Evolutionary conservation across 2,113 vertebrate genomes (phyloP).

Genomic region (Tetrao urogallus): DNA sequence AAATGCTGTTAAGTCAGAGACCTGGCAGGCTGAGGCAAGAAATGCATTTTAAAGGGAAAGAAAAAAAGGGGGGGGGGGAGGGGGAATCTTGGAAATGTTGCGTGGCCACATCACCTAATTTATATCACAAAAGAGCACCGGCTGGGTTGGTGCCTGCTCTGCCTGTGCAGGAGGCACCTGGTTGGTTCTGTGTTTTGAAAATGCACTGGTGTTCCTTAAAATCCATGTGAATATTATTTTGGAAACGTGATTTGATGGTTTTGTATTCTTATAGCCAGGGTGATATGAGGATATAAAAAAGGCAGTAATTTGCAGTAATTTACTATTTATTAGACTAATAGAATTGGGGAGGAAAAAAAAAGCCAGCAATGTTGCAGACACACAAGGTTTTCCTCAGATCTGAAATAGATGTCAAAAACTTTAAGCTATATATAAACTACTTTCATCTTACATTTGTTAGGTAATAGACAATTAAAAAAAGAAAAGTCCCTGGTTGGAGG

Average conservation of each 20-base stretch:
- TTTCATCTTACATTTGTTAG: background rate
- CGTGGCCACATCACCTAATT: background rate
- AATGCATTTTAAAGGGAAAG: background rate
- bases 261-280: background rate
- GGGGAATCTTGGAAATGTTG: background rate
- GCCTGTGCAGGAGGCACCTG: rapidly evolving
- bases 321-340: background rate
- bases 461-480: background rate
- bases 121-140: rapidly evolving
- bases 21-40: background rate
- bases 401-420: background rate
- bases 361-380: background rate
- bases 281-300: background rate
- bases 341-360: background rate
- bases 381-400: background rate
- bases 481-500: background rate
- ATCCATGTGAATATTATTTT: background rate
- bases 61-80: background rate
- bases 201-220: background rate
- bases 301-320: background rate
- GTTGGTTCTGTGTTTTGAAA: background rate
- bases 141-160: background rate
- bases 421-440: background rate
- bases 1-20: background rate
- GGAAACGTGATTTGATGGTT: background rate